Percentiles rank a stretch among this genome's conserved stretches.
These are phyloP conservation scores for Caenorhabditis doughertyi DNA, from an alignment of 2,888 invertebrate species.

Conservation along the genomic window DNA sequence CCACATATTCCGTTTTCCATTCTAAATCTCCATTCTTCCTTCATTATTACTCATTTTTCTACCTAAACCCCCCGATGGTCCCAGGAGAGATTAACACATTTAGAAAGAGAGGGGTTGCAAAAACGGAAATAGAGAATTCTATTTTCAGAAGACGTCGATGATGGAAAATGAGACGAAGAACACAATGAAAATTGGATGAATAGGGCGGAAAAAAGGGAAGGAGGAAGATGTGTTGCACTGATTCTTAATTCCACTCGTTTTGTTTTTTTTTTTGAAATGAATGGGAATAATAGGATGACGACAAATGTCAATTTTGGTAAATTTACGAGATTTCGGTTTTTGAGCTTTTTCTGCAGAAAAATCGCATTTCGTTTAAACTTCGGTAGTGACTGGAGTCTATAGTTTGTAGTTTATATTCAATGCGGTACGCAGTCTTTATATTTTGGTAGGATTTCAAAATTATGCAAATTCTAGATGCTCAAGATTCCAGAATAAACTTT, in stretches of 20 bases:
- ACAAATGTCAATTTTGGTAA: background rate
- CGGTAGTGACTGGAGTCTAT: too few species aligned
- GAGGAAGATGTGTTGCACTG: slow-evolving; percentile 28
- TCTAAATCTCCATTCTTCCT: background rate
- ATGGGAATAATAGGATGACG: slow-evolving; percentile 11
- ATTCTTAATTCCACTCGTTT: slow-evolving; percentile 22
- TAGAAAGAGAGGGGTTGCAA: slow-evolving; percentile 3
- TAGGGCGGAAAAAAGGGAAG: too few species aligned
- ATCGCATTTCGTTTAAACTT: too few species aligned
- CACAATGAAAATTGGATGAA: slow-evolving; percentile 44
- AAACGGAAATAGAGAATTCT: slow-evolving; percentile 49
- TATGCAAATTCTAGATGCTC: too few species aligned
- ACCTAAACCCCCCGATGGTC: slow-evolving; percentile 33
- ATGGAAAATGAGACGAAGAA: slow-evolving; percentile 1
- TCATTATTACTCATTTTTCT: slow-evolving; percentile 17
- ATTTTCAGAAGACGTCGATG: slow-evolving; percentile 24
- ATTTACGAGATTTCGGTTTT: background rate
- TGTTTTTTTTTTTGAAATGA: background rate
- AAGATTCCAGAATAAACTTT: too few species aligned
- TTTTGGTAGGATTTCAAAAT: too few species aligned
- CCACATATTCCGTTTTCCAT: background rate
- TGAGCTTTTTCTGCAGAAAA: too few species aligned
- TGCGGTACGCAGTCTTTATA: too few species aligned
- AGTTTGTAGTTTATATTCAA: too few species aligned
- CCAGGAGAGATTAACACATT: slow-evolving; percentile 40